Percentiles rank a stretch among this genome's conserved stretches.
Conservation (phyloP, 1,140 invertebrate species). For the Phenacoccus solenopsis region DNA sequence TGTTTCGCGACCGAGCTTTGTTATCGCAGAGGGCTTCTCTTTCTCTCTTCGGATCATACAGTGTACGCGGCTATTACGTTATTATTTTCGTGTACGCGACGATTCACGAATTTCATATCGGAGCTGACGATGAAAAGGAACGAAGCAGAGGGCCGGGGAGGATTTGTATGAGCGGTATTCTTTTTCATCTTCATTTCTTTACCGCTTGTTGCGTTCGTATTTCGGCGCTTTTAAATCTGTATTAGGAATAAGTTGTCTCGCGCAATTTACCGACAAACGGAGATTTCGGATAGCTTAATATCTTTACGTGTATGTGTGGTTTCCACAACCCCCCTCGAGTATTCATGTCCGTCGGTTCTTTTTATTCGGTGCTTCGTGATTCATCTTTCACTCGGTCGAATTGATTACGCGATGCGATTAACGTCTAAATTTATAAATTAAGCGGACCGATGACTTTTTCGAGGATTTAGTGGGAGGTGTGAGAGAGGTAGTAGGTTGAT, state of each 20-base stretch:
- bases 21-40: no score
- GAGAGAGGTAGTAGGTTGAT: no score
- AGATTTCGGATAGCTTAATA: neutral
- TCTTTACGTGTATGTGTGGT: no score
- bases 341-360: no score
- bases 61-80: neutral
- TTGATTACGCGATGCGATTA: neutral
- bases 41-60: neutral
- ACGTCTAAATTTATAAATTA: constrained; percentile 3
- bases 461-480: no score
- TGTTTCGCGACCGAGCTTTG: neutral
- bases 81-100: neutral
- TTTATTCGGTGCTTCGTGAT: no score
- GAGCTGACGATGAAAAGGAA: no score
- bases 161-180: neutral
- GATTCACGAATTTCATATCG: neutral
- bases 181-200: neutral
- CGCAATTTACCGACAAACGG: neutral
- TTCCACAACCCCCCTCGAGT: no score
- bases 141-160: no score
- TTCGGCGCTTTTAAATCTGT: neutral
- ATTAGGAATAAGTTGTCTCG: neutral
- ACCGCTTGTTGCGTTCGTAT: neutral
- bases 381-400: no score
- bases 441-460: no score